phyloP scores from a whole-genome alignment of 2,113 vertebrate species.

The Cinclus cinclus region DNA sequence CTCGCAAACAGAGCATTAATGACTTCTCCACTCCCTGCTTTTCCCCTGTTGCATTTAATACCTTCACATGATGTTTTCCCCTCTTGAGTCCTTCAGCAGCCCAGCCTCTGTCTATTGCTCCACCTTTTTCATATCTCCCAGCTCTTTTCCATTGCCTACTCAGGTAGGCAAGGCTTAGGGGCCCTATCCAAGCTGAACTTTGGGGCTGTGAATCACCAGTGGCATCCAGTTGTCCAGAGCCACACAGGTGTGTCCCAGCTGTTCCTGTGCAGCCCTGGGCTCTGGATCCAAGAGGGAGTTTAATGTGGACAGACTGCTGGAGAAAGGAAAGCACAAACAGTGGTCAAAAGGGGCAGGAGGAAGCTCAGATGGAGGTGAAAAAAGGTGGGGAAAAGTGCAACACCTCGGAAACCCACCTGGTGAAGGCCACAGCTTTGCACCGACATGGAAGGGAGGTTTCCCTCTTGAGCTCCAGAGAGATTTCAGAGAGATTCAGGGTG shows the following conservation, averaged over 20 bases:
- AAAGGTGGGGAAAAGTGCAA: neutral
- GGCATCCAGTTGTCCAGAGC: neutral
- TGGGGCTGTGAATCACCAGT: neutral
- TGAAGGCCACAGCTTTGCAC: neutral
- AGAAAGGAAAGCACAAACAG: neutral
- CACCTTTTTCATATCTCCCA: neutral
- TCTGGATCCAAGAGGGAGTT: neutral
- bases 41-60: neutral
- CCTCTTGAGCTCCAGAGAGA: neutral
- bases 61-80: fast-evolving
- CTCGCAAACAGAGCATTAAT: neutral
- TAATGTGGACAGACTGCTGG: neutral
- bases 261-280: neutral
- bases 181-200: neutral
- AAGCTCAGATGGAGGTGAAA: neutral
- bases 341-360: neutral
- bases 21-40: neutral
- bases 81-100: neutral
- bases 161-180: neutral
- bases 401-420: neutral
- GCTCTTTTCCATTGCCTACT: neutral
- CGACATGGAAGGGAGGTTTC: neutral
- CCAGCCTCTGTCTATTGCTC: neutral
- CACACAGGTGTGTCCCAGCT: neutral
- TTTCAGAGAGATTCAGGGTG: neutral